phyloP scores from a whole-genome alignment of 2,113 vertebrate genomes.

The Elaphurus davidianus region DNA sequence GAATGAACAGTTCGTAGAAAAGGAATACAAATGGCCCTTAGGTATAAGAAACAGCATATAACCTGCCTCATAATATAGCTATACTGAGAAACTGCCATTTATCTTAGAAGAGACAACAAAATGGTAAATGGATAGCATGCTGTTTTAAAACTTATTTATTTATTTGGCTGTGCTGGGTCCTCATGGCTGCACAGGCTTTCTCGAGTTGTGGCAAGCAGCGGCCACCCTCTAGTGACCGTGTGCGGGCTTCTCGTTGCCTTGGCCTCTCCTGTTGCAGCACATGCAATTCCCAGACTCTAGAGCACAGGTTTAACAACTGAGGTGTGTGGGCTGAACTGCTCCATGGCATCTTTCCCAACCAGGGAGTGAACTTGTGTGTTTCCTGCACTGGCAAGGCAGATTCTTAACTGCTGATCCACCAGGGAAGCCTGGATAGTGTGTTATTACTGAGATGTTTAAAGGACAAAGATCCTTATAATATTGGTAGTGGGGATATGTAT shows the following conservation, averaged over 20 bases:
- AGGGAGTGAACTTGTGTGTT: neutral
- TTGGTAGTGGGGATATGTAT: neutral
- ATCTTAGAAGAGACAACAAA: neutral
- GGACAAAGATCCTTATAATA: neutral
- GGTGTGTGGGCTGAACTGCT: neutral
- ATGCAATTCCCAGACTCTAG: neutral
- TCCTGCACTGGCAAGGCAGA: neutral
- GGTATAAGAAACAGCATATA: neutral
- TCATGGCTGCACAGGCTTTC: neutral
- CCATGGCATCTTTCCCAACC: neutral
- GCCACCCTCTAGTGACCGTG: neutral
- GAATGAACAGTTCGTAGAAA: neutral
- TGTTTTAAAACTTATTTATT: neutral
- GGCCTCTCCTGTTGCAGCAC: neutral
- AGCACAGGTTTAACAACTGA: neutral
- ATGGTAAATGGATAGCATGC: neutral
- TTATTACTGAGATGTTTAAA: neutral
- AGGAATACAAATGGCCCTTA: neutral
- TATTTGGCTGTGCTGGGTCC: neutral
- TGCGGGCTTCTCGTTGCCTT: neutral
- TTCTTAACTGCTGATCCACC: neutral
- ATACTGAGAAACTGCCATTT: neutral
- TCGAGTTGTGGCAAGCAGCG: neutral
- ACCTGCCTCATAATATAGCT: neutral
- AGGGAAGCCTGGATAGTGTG: neutral